Evolutionary conservation across 2,888 invertebrate species (phyloP), one percentile per base, ranked within the genome.

Genomic region (Margaritifera margaritifera): DNA sequence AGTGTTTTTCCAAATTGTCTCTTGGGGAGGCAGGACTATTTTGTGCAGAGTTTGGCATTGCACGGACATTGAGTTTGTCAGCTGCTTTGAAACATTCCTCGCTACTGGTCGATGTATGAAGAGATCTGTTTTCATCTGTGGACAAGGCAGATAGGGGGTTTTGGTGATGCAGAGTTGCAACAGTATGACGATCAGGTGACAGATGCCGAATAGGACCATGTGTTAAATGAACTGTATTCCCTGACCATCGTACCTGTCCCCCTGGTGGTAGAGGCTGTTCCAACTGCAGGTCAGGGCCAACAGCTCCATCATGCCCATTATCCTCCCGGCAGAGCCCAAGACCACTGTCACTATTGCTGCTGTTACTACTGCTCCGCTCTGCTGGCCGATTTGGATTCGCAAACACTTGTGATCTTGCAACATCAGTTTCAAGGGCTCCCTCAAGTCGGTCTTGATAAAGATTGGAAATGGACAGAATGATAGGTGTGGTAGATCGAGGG

Each of bases 311-410:
- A 18, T 86, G 86, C 27, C 87, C 83, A 71, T 75, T 88, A 84
- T 78, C 84, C 80, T 72, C 77, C 20, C 74, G 61, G n/a, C 69
- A 64, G n/a, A 75, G 50, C 15, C 84, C 80, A 72, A 98, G 96
- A 0, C 98, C 97, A 2, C 97, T 97, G 88, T 98, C 98, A 68
- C 96, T 96, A 89, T 97, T 97, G 51, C 69, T 72, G 59, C 73
- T 76, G 81, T 96, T 96, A 0, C 96, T 96, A 25, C 88, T 89
- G 80, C 94, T 95, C 84, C 95, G 95, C 51, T 80, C 79, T 11
- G 74, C 71, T 50, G 76, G 75, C 22, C 75, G 64, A 20, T 74
- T 75, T 1, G 85, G 86, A 66, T 84, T 83, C 19, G 83, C 83
- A 62, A 86, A 84, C 4, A 84, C 84, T 59, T 86, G 82, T n/a